Percentiles rank a stretch among this genome's conserved stretches.
phyloP scores from a whole-genome alignment of 2,113 vertebrate genomes.

The Peromyscus leucopus region DNA sequence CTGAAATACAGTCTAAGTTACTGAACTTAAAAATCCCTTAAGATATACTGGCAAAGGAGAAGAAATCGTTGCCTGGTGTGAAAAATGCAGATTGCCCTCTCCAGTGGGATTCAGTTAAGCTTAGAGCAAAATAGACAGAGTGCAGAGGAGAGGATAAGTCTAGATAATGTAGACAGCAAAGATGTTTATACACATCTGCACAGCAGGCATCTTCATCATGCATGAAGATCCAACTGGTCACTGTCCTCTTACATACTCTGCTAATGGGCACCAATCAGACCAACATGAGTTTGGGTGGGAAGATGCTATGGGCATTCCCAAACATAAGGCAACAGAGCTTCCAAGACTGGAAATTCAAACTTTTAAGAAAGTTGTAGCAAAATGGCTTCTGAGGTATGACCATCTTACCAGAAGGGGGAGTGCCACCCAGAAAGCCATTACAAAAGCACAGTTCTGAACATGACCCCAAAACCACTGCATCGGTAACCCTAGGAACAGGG shows the following conservation, averaged over 20 bases:
- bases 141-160: not conserved
- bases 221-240: not conserved
- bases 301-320: not conserved
- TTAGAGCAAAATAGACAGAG: not conserved
- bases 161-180: too few relatives aligned
- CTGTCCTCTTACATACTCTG: not conserved
- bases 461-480: not conserved
- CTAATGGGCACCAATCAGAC: not conserved
- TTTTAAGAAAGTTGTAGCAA: not conserved
- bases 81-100: not conserved
- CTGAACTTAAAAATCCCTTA: not conserved
- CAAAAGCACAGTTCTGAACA: not conserved
- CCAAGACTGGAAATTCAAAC: not conserved
- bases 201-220: not conserved
- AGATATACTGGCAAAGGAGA: not conserved
- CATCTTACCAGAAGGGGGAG: not conserved
- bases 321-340: not conserved
- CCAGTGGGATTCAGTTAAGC: not conserved
- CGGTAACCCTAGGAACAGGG: not conserved
- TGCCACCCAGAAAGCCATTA: not conserved
- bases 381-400: not conserved
- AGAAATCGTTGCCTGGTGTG: not conserved
- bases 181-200: not conserved
- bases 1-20: not conserved
- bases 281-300: not conserved